These are phyloP conservation scores for Epinephelus cyanopodus DNA, from an alignment of 2,113 vertebrate species.

Conservation along the genomic window DNA sequence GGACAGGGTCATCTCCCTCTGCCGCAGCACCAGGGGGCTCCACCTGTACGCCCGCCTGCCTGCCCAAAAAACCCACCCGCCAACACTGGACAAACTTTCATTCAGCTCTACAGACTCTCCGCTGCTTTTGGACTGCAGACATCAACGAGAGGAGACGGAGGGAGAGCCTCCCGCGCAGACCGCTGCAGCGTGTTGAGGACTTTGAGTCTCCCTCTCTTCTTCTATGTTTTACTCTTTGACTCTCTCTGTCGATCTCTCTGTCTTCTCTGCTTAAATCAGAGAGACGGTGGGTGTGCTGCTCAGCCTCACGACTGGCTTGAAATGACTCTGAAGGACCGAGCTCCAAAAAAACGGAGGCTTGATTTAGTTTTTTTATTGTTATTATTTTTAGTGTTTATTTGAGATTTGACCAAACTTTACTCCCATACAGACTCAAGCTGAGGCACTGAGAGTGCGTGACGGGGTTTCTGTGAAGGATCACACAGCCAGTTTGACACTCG, in stretches of 20 bases:
- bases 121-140: constrained; percentile 52
- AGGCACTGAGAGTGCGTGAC: constrained; percentile 9
- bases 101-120: constrained; percentile 48
- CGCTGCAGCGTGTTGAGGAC: constrained; percentile 32
- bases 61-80: constrained; percentile 6
- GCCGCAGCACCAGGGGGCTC: constrained; percentile 38
- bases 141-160: constrained; percentile 17
- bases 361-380: constrained; percentile 26
- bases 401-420: constrained; percentile 71
- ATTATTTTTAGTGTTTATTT: constrained; percentile 52
- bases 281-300: constrained; percentile 62
- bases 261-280: constrained; percentile 45
- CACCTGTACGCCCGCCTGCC: neutral
- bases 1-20: constrained; percentile 31
- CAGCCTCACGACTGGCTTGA: constrained; percentile 51
- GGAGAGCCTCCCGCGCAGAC: neutral
- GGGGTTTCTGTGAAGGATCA: constrained; percentile 42
- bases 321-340: constrained; percentile 52
- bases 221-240: constrained; percentile 41
- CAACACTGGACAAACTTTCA: constrained; percentile 66
- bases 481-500: constrained; percentile 41
- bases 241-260: constrained; percentile 39
- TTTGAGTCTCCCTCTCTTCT: constrained; percentile 13
- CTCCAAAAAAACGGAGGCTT: constrained; percentile 42
- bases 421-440: constrained; percentile 33